phyloP scores from a whole-genome alignment of 2,113 vertebrate species.

The Gila orcuttii region DNA sequence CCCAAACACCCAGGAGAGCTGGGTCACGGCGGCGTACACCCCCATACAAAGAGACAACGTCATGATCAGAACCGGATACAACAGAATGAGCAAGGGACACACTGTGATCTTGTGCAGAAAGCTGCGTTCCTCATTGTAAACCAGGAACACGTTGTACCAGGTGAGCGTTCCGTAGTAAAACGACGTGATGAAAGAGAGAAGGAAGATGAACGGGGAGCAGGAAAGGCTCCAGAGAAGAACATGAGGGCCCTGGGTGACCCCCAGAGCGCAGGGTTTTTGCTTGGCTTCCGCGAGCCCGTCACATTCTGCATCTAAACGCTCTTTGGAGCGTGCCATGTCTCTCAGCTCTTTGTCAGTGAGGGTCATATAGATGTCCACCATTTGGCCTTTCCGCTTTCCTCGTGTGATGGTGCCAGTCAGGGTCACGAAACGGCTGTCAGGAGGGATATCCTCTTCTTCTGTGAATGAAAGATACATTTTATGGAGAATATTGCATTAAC shows the following conservation, averaged over 20 bases:
- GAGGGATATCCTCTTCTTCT: constrained; percentile 67
- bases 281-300: constrained; percentile 67
- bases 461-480: background rate
- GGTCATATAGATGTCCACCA: constrained; percentile 88
- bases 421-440: constrained; percentile 85
- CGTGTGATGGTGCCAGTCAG: constrained; percentile 87
- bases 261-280: constrained; percentile 74
- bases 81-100: constrained; percentile 84
- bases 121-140: constrained; percentile 88
- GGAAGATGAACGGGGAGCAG: constrained; percentile 82
- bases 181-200: constrained; percentile 83
- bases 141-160: constrained; percentile 89
- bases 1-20: constrained; percentile 84
- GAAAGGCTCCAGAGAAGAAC: constrained; percentile 83
- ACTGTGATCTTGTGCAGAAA: constrained; percentile 88
- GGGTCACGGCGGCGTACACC: constrained; percentile 79
- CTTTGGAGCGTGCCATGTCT: constrained; percentile 81
- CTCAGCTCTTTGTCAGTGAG: constrained; percentile 85
- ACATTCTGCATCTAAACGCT: constrained; percentile 66
- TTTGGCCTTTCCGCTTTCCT: constrained; percentile 87
- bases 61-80: constrained; percentile 85
- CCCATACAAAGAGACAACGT: constrained; percentile 79
- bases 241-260: constrained; percentile 79
- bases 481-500: background rate
- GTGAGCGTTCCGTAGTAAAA: constrained; percentile 90